A percentile compares a stretch with the other conserved stretches of the same genome.
These are phyloP conservation scores for Asobara japonica DNA, from an alignment of 1,140 invertebrate genomes.

Conservation along the genomic window DNA sequence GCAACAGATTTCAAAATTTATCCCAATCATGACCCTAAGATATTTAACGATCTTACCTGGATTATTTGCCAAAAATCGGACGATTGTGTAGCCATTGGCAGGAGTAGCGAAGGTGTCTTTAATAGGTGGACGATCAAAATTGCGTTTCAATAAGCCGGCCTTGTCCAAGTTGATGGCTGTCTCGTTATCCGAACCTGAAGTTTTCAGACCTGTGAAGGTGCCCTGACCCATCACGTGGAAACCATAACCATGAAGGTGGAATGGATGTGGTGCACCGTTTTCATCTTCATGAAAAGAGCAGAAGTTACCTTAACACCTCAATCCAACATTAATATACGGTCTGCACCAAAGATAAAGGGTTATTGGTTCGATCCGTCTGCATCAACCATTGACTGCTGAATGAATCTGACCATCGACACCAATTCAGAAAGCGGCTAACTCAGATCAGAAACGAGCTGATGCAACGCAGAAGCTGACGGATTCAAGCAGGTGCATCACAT, in stretches of 20 bases:
- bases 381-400: not conserved
- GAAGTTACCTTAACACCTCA: not conserved
- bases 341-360: not conserved
- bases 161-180: not conserved
- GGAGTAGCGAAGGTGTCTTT: not conserved
- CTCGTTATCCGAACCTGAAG: not conserved
- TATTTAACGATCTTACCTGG: not conserved
- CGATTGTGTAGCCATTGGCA: not conserved
- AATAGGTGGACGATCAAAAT: not conserved
- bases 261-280: constrained; percentile 46
- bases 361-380: too few species aligned
- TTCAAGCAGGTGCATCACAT: too few species aligned
- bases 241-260: constrained; percentile 52
- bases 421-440: not conserved
- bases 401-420: not conserved
- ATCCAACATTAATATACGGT: too few species aligned
- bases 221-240: constrained; percentile 46
- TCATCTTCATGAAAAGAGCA: constrained; percentile 16
- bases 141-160: not conserved
- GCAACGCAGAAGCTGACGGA: constrained; percentile 15
- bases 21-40: not conserved
- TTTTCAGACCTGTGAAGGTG: not conserved
- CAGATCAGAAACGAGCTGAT: not conserved
- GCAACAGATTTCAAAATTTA: not conserved
- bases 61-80: constrained; percentile 6